Evolutionary conservation across 2,888 invertebrate species (phyloP).

Genomic region (Amphipoea oculea): DNA sequence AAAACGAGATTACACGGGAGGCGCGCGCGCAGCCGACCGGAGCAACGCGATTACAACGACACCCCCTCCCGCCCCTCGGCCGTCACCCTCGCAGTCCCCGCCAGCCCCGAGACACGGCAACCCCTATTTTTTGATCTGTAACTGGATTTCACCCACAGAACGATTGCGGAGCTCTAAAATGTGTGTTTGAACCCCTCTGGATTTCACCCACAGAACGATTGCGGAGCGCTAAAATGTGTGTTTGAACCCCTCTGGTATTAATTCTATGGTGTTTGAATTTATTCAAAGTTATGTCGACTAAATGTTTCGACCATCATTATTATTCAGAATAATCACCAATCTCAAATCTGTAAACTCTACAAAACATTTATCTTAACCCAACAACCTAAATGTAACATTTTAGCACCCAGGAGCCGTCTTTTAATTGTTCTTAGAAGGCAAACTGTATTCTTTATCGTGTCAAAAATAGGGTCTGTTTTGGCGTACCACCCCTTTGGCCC

Average conservation of each 20-base stretch:
- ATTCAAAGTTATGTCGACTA: neutral
- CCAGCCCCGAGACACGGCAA: constrained; percentile 56
- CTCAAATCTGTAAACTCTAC: neutral
- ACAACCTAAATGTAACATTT: constrained; percentile 52
- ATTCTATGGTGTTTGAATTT: neutral
- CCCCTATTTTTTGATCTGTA: constrained; percentile 78
- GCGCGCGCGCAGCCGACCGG: constrained; percentile 85
- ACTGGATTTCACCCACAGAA: constrained; percentile 76
- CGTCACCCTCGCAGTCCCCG: constrained; percentile 55
- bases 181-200: too few relatives aligned
- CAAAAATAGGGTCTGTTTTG: constrained; percentile 42
- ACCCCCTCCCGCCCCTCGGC: constrained; percentile 58
- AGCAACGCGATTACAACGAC: constrained; percentile 82
- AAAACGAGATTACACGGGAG: constrained; percentile 86
- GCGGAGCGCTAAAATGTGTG: constrained; percentile 68
- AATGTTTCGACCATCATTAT: neutral
- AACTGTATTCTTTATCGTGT: constrained; percentile 42
- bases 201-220: constrained; percentile 71
- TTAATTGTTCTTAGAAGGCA: constrained; percentile 48
- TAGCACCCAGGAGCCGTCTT: constrained; percentile 43
- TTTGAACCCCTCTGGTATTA: neutral
- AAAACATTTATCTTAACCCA: neutral
- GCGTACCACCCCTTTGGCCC: constrained; percentile 2
- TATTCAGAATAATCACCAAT: neutral
- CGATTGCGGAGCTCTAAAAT: constrained; percentile 70